Evolutionary conservation across 2,888 invertebrate species (phyloP).

Genomic region (Graphium colonna): DNA sequence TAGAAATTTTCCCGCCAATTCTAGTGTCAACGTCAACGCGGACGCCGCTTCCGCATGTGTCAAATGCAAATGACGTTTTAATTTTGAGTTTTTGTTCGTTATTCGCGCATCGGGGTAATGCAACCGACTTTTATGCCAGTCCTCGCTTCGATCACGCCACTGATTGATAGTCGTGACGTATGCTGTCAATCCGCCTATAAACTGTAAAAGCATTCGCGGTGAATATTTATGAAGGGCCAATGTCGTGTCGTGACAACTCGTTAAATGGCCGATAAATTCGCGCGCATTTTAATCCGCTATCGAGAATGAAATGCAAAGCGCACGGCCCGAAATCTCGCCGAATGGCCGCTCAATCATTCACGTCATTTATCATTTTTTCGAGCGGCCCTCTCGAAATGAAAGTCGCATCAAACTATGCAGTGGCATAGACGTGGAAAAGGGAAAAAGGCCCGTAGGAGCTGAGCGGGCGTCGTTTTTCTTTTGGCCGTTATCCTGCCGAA

Average conservation of each 20-base stretch:
- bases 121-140: neutral
- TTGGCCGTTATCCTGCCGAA: conserved; percentile 50
- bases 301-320: conserved; percentile 45
- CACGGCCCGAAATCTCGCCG: conserved; percentile 53
- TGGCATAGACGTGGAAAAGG: conserved; percentile 67
- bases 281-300: conserved; percentile 54
- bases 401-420: conserved; percentile 68
- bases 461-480: conserved; percentile 71
- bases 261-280: conserved; percentile 56
- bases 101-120: neutral
- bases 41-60: conserved; percentile 22
- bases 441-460: conserved; percentile 63
- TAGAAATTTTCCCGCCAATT: conserved; percentile 51
- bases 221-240: conserved; percentile 70
- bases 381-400: conserved; percentile 51
- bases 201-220: conserved; percentile 65
- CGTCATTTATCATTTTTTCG: conserved; percentile 71
- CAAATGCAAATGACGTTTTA: conserved; percentile 14
- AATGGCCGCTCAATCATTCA: conserved; percentile 70
- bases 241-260: conserved; percentile 50
- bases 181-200: conserved; percentile 65
- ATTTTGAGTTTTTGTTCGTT: conserved; percentile 15
- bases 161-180: conserved; percentile 67
- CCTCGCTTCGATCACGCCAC: conserved; percentile 48
- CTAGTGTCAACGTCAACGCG: conserved; percentile 42